Evolutionary conservation across 2,113 vertebrate species (phyloP), one percentile per base, ranked within the genome.

Genomic region (Amblyopsis rosae): DNA sequence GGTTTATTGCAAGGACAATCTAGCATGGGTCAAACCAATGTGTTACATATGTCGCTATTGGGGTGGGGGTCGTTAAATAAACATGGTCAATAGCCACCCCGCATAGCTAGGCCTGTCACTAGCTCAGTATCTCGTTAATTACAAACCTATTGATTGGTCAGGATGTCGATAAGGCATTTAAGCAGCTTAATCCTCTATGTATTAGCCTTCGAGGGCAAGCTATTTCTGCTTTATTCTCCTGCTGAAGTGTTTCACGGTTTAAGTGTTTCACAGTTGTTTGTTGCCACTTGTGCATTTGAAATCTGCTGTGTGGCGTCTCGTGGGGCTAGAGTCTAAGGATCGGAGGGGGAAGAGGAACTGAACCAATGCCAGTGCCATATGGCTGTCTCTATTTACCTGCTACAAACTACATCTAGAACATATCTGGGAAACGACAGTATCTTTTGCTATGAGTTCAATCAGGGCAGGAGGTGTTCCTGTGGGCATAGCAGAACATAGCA

Each of bases 101-200:
- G 69, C 26, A 26, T 26, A 59, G 51, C 56, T 69, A 1, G 69
- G 62, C 67, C 71, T 67, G 77, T 84, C 82, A 83, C 78, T 76
- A 58, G 69, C 86, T 83, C 83, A 81, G 75, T 48, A 76, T 68
- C 75, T 73, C 77, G 81, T 82, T 83, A 87, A 87, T 90, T 83
- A 83, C 72, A 68, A 70, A 47, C n/a, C 41, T 59, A 86, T 90
- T 68, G 85, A 90, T 87, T 76, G 71, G 69, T 9, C 19, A 0
- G 47, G 47, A 58, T 50, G 79, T 85, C 85, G 73, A 88, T 86
- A 84, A 82, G 48, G 73, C 75, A 73, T 83, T 87, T 81, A 78
- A 85, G 80, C 73, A 35, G 62, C 79, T 80, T 85, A 83, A 84
- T 84, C 83, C 83, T 64, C 0, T 60, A 66, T 73, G 79, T 81